Percentiles rank a stretch among this genome's conserved stretches.
These are phyloP conservation scores for Peribatodes rhomboidaria DNA, from an alignment of 2,888 invertebrate species.

Conservation along the genomic window DNA sequence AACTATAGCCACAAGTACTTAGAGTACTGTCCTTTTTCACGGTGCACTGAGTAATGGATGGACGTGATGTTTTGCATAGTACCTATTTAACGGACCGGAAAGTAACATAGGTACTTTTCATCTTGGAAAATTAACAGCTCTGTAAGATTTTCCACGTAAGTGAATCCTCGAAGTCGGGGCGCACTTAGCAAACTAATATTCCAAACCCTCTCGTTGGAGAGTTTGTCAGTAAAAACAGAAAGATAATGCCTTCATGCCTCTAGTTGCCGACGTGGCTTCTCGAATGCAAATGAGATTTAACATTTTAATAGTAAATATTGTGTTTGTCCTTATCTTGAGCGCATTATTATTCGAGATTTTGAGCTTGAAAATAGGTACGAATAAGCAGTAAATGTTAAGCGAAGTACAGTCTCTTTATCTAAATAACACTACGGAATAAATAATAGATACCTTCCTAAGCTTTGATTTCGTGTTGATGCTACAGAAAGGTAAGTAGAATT, in stretches of 20 bases:
- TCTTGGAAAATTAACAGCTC: too few relatives aligned
- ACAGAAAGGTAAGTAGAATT: background rate
- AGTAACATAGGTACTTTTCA: too few relatives aligned
- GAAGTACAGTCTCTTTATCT: background rate
- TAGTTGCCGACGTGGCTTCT: conserved; percentile 23
- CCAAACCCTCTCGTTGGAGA: conserved; percentile 30
- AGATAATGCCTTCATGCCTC: conserved; percentile 32
- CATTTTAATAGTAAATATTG: conserved; percentile 38
- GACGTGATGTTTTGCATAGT: too few relatives aligned
- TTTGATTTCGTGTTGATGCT: background rate
- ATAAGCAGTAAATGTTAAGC: background rate
- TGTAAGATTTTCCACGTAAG: conserved; percentile 4
- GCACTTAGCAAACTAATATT: conserved; percentile 34
- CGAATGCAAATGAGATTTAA: conserved; percentile 40
- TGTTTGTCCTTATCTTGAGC: conserved; percentile 36
- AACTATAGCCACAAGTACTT: too few relatives aligned
- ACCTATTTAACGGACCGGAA: too few relatives aligned
- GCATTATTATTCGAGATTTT: conserved; percentile 33
- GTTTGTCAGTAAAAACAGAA: conserved; percentile 28
- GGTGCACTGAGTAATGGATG: too few relatives aligned
- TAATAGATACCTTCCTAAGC: too few relatives aligned
- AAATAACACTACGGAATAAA: background rate
- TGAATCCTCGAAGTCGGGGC: conserved; percentile 27
- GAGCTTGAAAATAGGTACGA: background rate
- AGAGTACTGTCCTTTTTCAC: too few relatives aligned